These are phyloP conservation scores for Petrocephalus zakoni DNA, from an alignment of 2,113 vertebrate genomes.

Conservation along the genomic window DNA sequence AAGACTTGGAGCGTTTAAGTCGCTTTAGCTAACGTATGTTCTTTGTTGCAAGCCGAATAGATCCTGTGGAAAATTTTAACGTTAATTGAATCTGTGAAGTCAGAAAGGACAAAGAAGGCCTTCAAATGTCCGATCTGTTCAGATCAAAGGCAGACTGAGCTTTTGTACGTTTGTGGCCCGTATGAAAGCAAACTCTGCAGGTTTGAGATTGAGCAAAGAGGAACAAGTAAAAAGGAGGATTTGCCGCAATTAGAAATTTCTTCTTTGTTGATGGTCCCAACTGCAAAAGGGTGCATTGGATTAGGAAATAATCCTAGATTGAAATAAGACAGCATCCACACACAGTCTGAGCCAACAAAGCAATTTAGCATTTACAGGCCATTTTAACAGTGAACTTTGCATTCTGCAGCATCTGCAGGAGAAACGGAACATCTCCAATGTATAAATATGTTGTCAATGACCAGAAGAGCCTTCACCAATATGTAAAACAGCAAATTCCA, in stretches of 20 bases:
- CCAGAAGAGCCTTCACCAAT: background rate
- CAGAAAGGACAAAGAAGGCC: background rate
- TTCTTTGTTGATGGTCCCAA: background rate
- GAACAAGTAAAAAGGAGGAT: background rate
- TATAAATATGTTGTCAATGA: background rate
- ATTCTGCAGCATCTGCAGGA: background rate
- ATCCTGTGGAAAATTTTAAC: background rate
- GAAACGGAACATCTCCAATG: background rate
- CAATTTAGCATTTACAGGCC: background rate
- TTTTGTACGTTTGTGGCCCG: background rate
- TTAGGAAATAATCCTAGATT: background rate
- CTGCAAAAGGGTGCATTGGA: background rate
- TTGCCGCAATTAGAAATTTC: background rate
- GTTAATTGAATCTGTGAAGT: background rate
- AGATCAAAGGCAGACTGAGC: conserved; percentile 13
- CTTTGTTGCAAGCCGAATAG: background rate
- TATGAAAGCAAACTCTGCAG: background rate
- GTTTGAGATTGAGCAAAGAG: background rate
- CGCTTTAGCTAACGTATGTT: background rate
- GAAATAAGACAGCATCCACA: background rate
- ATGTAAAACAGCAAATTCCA: conserved; percentile 4
- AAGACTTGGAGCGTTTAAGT: background rate
- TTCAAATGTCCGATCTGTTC: background rate
- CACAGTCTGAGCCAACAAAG: background rate
- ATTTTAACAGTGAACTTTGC: background rate